Base-by-base conservation (phyloP, 2,797 vertebrate genomes). In the Myotis findleyi region DNA sequence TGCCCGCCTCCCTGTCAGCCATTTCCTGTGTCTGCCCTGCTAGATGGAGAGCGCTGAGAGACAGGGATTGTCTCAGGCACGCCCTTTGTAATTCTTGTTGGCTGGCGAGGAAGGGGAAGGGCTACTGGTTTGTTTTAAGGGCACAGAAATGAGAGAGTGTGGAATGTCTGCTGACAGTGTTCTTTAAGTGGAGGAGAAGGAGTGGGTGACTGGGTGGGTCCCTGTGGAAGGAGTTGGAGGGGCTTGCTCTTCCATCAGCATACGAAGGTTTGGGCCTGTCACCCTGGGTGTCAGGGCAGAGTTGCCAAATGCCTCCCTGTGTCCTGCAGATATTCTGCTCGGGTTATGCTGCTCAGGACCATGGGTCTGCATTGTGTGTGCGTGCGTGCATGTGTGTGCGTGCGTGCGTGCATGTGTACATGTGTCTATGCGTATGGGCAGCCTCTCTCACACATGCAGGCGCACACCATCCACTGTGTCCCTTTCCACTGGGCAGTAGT, bases 401-500 rank as follows among this genome's bases (percentile, higher is more conserved):
- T 33, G 49, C 0, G 59, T 14, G 44, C 17, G 49, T 51, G 16
- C 1, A 3, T 23, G 25, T 47, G 10, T 6, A 13, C 44, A 23
- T 17, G 44, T 82, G 47, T 33, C 38, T 20, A 8, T 71, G 20
- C 27, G 7, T 47, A 51, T 3, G 30, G 0, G 11, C 6, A 21
- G 13, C 47, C 79, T 75, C 68, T 83, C 41, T 80, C 64, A 72
- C 80, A 95, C 36, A 59, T 55, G 77, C 53, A 69, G 59, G 82
- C 76, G 36, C 91, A 80, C 49, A 38, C 4, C 20, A 12, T 30
- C 41, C 7, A 66, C 89, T 83, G 57, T 64, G 44, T 59, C 96
- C 97, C 98, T 98, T 98, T 98, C 98, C 97, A 98, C 98, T 96
- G 97, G 98, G 97, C 96, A 95, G 97, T 98, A 97, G 98, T 98